Percentiles rank a stretch among this genome's conserved stretches.
These are phyloP conservation scores for Leptinotarsa rubiginosa DNA, from an alignment of 2,888 invertebrate genomes.

Conservation along the genomic window DNA sequence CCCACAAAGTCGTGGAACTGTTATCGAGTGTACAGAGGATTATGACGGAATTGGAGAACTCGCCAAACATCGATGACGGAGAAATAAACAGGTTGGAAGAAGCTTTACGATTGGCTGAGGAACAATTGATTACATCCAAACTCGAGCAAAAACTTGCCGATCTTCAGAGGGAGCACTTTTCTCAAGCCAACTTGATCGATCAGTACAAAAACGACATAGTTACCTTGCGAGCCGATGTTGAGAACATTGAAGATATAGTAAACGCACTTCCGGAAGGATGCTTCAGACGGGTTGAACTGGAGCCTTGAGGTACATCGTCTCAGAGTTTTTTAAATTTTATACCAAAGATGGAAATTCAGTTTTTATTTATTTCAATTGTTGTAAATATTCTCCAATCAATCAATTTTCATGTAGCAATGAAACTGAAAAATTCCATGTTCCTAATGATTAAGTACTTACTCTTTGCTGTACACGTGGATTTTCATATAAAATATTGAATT, in stretches of 20 bases:
- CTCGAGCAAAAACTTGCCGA: constrained; percentile 81
- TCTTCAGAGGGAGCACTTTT: constrained; percentile 73
- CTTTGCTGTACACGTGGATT: not conserved
- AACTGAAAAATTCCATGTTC: constrained; percentile 5
- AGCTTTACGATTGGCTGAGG: constrained; percentile 77
- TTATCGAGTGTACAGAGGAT: constrained; percentile 83
- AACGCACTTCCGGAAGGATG: constrained; percentile 84
- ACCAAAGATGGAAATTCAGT: constrained; percentile 45
- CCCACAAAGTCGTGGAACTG: constrained; percentile 85
- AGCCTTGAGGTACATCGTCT: constrained; percentile 68
- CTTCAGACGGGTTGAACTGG: constrained; percentile 81
- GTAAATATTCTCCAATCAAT: constrained; percentile 9
- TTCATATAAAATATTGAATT: not conserved
- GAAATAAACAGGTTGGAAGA: constrained; percentile 74
- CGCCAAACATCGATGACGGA: constrained; percentile 78
- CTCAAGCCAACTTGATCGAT: constrained; percentile 76
- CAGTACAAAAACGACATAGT: constrained; percentile 84
- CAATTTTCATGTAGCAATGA: not conserved
- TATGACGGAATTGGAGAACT: constrained; percentile 78
- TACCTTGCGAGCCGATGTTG: constrained; percentile 79
- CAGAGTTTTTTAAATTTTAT: constrained; percentile 32
- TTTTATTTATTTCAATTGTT: constrained; percentile 9
- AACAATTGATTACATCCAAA: constrained; percentile 77
- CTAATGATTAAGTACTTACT: constrained; percentile 10
- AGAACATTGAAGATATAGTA: constrained; percentile 84